phyloP scores from a whole-genome alignment of 2,797 vertebrate species.

The Pelobates cultripes region DNA sequence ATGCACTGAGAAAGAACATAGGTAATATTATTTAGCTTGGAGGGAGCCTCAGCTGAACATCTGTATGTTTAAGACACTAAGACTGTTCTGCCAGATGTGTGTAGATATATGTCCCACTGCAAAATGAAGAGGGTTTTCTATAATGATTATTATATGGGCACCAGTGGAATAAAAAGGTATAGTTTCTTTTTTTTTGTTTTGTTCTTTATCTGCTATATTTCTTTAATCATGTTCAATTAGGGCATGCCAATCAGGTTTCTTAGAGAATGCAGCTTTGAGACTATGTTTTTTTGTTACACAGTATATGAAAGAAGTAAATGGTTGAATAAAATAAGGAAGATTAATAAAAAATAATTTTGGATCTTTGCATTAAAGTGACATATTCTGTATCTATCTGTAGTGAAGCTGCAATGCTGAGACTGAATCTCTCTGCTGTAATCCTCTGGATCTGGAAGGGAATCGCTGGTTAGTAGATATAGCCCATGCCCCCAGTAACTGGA shows the following conservation, averaged over 20 bases:
- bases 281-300: neutral
- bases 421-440: no score
- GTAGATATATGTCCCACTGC: slow-evolving; percentile 20
- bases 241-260: neutral
- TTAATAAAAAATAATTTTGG: neutral
- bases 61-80: slow-evolving; percentile 40
- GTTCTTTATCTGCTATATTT: neutral
- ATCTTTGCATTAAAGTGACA: no score
- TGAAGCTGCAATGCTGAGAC: no score
- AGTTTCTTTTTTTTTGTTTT: neutral
- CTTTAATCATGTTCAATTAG: neutral
- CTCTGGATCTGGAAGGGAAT: no score
- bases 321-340: neutral
- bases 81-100: slow-evolving; percentile 22
- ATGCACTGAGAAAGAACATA: slow-evolving; percentile 52
- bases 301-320: neutral
- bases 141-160: neutral
- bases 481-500: no score
- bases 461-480: no score
- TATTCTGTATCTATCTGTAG: no score
- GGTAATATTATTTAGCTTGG: slow-evolving; percentile 55
- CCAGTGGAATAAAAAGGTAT: neutral
- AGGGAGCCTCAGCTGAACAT: slow-evolving; percentile 46
- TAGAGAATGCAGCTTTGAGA: neutral
- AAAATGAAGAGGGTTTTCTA: neutral